phyloP scores from a whole-genome alignment of 2,888 invertebrate species.

The Pseudococcus jackbeardsleyi region DNA sequence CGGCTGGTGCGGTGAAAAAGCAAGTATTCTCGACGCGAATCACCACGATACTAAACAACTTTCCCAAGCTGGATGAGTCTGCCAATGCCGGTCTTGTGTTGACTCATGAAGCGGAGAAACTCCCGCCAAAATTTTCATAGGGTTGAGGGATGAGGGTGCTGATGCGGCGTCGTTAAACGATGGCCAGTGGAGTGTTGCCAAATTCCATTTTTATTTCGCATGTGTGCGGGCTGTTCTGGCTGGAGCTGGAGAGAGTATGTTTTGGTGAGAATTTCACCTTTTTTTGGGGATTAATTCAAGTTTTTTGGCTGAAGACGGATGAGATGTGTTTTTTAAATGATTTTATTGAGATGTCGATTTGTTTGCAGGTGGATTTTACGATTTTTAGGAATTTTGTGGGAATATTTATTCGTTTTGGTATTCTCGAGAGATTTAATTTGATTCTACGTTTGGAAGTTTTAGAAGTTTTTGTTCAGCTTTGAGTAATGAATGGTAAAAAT shows the following conservation, averaged over 20 bases:
- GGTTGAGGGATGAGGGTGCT: not conserved
- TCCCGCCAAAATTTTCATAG: slow-evolving; percentile 50
- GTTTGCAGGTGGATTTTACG: no score
- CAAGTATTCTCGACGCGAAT: not conserved
- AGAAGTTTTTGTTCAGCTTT: no score
- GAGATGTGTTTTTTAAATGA: not conserved
- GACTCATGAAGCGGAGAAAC: slow-evolving; percentile 51
- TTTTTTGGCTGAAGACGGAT: not conserved
- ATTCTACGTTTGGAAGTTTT: no score
- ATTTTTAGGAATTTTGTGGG: no score
- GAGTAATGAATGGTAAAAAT: no score
- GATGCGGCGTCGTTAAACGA: not conserved
- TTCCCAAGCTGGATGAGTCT: slow-evolving; percentile 24
- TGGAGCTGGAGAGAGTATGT: not conserved
- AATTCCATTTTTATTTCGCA: slow-evolving; percentile 17
- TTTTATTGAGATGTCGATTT: no score
- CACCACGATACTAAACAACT: slow-evolving; percentile 38
- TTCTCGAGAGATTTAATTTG: no score
- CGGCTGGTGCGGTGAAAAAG: not conserved
- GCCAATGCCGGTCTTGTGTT: slow-evolving; percentile 54
- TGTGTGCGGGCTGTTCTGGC: not conserved
- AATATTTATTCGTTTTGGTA: no score
- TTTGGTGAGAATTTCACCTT: not conserved
- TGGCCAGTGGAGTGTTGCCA: slow-evolving; percentile 48
- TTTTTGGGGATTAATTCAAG: slow-evolving; percentile 12